phyloP scores from a whole-genome alignment of 1,140 invertebrate genomes.

The Anthonomus grandis region DNA sequence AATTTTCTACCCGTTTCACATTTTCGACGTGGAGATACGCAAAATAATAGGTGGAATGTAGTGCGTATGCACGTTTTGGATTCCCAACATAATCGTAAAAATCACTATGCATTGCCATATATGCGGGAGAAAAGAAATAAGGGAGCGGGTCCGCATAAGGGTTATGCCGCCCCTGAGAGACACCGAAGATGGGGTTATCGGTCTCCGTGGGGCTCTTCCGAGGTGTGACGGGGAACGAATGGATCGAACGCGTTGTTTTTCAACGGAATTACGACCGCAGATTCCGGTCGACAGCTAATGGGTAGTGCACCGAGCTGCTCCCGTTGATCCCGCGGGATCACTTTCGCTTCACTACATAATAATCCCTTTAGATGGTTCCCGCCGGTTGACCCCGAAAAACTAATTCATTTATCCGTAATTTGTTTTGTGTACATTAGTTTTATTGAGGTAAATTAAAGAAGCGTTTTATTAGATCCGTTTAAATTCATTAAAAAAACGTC shows the following conservation, averaged over 20 bases:
- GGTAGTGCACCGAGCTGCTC: slow-evolving; percentile 6
- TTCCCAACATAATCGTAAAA: slow-evolving; percentile 50
- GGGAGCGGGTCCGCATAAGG: slow-evolving; percentile 39
- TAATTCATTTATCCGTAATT: no score
- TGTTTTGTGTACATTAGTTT: no score
- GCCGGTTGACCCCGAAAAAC: no score
- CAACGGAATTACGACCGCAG: slow-evolving; percentile 40
- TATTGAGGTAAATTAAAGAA: no score
- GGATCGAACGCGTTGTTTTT: slow-evolving; percentile 41
- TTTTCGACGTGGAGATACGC: slow-evolving; percentile 39
- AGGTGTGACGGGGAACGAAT: slow-evolving; percentile 48
- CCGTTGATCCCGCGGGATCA: slow-evolving; percentile 1
- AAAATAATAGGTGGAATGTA: slow-evolving; percentile 37
- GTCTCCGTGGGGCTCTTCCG: slow-evolving; percentile 43
- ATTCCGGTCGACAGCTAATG: slow-evolving; percentile 33
- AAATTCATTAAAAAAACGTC: no score
- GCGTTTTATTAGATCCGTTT: no score
- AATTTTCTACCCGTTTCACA: slow-evolving; percentile 44
- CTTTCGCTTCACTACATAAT: not conserved
- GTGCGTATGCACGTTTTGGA: slow-evolving; percentile 39
- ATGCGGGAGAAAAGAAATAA: slow-evolving; percentile 13
- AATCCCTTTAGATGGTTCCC: not conserved
- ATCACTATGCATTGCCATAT: slow-evolving; percentile 48
- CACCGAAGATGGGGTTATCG: slow-evolving; percentile 47
- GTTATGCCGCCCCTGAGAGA: slow-evolving; percentile 47